A percentile compares a stretch with the other conserved stretches of the same genome.
Evolutionary conservation across 2,888 invertebrate genomes (phyloP).

Genomic region (Chloroclystis v-ata): DNA sequence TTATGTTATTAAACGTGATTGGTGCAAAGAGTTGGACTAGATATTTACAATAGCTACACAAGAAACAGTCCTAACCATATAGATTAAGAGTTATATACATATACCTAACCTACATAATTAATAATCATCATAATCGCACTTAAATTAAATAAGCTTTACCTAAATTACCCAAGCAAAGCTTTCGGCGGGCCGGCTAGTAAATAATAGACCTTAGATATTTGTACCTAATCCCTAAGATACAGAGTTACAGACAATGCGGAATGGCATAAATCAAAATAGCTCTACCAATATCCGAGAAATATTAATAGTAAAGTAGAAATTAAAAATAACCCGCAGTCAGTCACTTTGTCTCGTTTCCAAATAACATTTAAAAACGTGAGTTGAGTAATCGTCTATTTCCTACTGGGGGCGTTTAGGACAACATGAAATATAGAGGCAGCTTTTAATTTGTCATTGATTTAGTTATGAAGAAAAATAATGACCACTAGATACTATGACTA

Average conservation of each 20-base stretch:
- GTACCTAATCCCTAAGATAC: neutral
- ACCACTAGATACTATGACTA: too few relatives aligned
- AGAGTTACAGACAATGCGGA: neutral
- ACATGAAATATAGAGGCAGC: conserved; percentile 19
- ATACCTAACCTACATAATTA: too few relatives aligned
- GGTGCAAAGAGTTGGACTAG: neutral
- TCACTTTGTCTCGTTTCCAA: conserved; percentile 14
- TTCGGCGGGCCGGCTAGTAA: too few relatives aligned
- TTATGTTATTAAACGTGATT: neutral
- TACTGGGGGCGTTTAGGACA: conserved; percentile 20
- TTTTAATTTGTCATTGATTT: too few relatives aligned
- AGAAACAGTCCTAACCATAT: too few relatives aligned
- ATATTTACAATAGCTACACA: neutral
- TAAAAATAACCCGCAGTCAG: conserved; percentile 31
- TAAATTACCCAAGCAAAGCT: too few relatives aligned
- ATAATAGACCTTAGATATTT: too few relatives aligned
- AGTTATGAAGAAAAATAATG: too few relatives aligned
- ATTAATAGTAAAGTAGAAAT: conserved; percentile 23
- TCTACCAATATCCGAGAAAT: conserved; percentile 13
- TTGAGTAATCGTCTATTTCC: conserved; percentile 36
- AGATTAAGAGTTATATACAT: too few relatives aligned
- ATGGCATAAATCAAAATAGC: conserved; percentile 3
- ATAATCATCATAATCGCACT: too few relatives aligned
- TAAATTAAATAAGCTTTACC: too few relatives aligned
- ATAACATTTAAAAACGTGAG: conserved; percentile 16